These are phyloP conservation scores for Dione vanillae DNA, from an alignment of 2,888 invertebrate species.

Conservation along the genomic window DNA sequence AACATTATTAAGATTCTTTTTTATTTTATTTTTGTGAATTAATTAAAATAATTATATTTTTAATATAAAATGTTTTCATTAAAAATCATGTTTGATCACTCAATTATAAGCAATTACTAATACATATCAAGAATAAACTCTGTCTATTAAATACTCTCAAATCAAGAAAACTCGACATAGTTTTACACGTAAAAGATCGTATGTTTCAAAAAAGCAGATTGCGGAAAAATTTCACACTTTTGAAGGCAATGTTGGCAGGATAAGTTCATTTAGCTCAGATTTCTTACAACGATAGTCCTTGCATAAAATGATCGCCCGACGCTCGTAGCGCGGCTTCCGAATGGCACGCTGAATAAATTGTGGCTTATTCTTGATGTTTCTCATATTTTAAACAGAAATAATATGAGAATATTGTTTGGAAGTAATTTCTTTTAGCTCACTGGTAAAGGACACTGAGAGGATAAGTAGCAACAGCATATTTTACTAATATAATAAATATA, in stretches of 20 bases:
- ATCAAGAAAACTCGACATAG: background rate
- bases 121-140: background rate
- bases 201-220: slow-evolving; percentile 59
- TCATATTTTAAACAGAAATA: slow-evolving; percentile 3
- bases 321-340: slow-evolving; percentile 37
- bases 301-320: slow-evolving; percentile 56
- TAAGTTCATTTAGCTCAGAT: slow-evolving; percentile 49
- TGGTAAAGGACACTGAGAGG: too few species aligned
- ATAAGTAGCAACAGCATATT: too few species aligned
- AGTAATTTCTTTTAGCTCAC: too few species aligned
- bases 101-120: too few species aligned
- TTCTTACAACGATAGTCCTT: slow-evolving; percentile 50
- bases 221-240: slow-evolving; percentile 61
- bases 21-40: too few species aligned
- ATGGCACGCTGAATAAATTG: slow-evolving; percentile 43
- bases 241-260: slow-evolving; percentile 66
- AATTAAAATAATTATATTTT: too few species aligned
- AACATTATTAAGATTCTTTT: too few species aligned
- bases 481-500: too few species aligned
- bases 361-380: slow-evolving; percentile 25
- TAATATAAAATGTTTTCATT: too few species aligned
- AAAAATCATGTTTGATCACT: too few species aligned
- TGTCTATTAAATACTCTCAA: background rate
- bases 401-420: background rate
- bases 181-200: slow-evolving; percentile 43